phyloP scores from a whole-genome alignment of 1,140 invertebrate species.

The Musca domestica region DNA sequence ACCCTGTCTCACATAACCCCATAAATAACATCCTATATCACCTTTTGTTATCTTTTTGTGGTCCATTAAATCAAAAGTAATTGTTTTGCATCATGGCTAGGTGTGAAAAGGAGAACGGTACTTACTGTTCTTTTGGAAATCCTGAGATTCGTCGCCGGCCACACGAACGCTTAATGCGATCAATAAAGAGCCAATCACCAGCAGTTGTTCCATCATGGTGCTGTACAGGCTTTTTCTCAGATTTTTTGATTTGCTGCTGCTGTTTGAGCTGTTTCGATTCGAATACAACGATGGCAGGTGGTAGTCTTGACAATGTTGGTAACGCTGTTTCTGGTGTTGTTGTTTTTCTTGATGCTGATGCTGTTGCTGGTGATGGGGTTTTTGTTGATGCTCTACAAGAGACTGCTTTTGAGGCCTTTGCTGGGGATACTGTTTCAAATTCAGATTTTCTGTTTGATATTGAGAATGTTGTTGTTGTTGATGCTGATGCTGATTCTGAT shows the following conservation, averaged over 20 bases:
- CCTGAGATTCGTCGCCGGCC: constrained; percentile 41
- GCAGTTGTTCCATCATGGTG: constrained; percentile 9
- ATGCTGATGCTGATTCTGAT: not conserved
- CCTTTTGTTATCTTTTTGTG: too few species aligned
- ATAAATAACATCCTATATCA: too few species aligned
- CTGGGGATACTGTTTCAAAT: too few species aligned
- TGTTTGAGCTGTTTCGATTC: too few species aligned
- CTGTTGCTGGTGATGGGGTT: not conserved
- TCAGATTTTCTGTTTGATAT: not conserved
- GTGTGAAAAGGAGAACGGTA: too few species aligned
- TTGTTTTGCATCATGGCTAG: too few species aligned
- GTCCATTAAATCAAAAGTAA: too few species aligned
- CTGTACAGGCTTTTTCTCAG: too few species aligned
- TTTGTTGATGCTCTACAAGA: not conserved
- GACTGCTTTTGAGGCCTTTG: too few species aligned
- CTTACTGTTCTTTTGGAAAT: constrained; percentile 53
- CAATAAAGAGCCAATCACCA: constrained; percentile 27
- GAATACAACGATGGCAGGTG: too few species aligned
- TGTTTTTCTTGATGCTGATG: not conserved
- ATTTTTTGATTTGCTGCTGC: too few species aligned
- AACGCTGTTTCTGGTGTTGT: not conserved
- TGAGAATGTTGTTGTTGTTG: not conserved
- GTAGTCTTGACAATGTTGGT: not conserved
- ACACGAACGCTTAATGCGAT: constrained; percentile 34
- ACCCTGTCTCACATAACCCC: too few species aligned